These are phyloP conservation scores for Delphinapterus leucas DNA, from an alignment of 2,113 vertebrate species.

Conservation along the genomic window DNA sequence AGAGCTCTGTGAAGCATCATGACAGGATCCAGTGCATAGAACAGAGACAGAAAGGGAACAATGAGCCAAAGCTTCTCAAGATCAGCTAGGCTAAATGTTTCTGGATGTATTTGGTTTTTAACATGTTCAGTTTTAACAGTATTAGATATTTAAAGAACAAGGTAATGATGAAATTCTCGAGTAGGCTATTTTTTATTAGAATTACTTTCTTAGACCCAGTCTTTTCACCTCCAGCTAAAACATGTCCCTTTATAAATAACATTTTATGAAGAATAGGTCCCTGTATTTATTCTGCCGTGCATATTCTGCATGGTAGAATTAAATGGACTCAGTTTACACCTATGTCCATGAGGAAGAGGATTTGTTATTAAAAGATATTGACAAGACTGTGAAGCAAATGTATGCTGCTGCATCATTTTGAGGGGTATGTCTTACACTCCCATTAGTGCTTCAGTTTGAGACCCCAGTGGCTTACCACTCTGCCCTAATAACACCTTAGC, in stretches of 20 bases:
- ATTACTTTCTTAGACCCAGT: conserved; percentile 49
- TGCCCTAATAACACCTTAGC: conserved; percentile 39
- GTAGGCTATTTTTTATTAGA: conserved; percentile 49
- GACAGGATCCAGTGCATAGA: neutral
- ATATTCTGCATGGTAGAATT: conserved; percentile 11
- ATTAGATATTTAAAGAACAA: conserved; percentile 26
- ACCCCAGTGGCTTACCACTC: conserved; percentile 3
- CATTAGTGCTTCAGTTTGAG: neutral
- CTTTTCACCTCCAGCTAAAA: conserved; percentile 47
- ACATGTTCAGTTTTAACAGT: neutral
- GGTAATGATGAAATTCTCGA: neutral
- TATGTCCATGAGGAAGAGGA: neutral
- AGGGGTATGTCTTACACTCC: neutral
- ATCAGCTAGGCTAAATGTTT: neutral
- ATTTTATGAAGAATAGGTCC: neutral
- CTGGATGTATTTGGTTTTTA: conserved; percentile 7
- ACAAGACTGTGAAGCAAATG: conserved; percentile 34
- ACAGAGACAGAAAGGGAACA: neutral
- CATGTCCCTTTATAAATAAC: conserved; percentile 53
- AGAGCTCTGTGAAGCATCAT: neutral
- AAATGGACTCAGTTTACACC: neutral
- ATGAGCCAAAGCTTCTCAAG: neutral
- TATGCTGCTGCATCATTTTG: conserved; percentile 52
- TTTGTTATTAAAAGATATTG: conserved; percentile 22
- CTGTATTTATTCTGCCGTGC: neutral